Conservation (phyloP, 23 tunicate genomes). For the Clavelina lepadiformis region DNA sequence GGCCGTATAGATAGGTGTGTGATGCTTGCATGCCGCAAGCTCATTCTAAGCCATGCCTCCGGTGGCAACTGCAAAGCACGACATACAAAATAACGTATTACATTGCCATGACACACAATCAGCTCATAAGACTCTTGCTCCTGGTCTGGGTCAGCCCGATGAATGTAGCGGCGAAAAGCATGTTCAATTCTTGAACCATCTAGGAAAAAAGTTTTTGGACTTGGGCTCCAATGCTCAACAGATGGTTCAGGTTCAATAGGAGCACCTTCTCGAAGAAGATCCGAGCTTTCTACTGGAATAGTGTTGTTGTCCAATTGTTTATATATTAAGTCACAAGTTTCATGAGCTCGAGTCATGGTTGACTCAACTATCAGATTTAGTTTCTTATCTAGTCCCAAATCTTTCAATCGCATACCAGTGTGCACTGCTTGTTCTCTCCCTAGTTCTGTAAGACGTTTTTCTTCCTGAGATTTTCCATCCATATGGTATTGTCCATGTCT, state of each 20-base stretch:
- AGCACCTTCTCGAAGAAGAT: conserved; percentile 86
- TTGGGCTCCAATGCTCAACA: conserved; percentile 20
- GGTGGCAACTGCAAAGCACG: conserved; percentile 86
- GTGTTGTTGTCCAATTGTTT: conserved; percentile 29
- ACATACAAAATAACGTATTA: conserved; percentile 85
- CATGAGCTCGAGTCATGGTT: conserved; percentile 75
- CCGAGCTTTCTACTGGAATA: conserved; percentile 23
- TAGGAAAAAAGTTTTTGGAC: conserved; percentile 46
- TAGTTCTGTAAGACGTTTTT: conserved; percentile 43
- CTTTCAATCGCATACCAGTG: conserved; percentile 63
- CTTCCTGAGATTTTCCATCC: conserved; percentile 37
- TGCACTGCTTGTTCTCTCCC: conserved; percentile 74
- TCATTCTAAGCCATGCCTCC: conserved; percentile 85
- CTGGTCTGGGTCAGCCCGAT: conserved; percentile 66
- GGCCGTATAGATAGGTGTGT: conserved; percentile 64
- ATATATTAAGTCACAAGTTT: conserved; percentile 61
- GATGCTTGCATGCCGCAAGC: conserved; percentile 77
- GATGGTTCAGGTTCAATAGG: conserved; percentile 77
- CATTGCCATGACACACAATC: conserved; percentile 94
- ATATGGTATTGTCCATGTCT: conserved; percentile 88
- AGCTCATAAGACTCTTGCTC: conserved; percentile 57
- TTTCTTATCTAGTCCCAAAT: conserved; percentile 39
- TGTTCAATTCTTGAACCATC: conserved; percentile 87
- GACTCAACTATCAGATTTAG: conserved; percentile 33
- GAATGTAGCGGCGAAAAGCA: conserved; percentile 73